These are phyloP conservation scores for Gobius niger DNA, from an alignment of 2,113 vertebrate species.

Conservation along the genomic window DNA sequence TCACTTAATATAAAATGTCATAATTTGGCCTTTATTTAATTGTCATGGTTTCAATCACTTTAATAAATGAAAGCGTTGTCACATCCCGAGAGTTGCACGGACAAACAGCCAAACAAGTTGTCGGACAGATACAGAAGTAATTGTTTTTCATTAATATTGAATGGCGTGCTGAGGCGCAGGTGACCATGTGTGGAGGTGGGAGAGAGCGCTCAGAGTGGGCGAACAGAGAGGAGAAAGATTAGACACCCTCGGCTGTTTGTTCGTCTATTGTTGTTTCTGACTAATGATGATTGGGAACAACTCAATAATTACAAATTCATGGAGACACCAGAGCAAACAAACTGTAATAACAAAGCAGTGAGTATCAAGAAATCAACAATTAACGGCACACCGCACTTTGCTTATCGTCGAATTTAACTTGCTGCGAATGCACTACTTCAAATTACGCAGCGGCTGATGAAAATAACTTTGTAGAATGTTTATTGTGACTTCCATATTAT, in stretches of 20 bases:
- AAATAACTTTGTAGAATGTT: conserved; percentile 27
- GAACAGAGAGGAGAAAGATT: conserved; percentile 37
- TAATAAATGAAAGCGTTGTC: conserved; percentile 14
- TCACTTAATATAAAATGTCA: conserved; percentile 17
- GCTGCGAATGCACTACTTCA: conserved; percentile 28
- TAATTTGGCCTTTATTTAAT: conserved; percentile 27
- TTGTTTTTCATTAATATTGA: conserved; percentile 39
- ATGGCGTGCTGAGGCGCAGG: conserved; percentile 20
- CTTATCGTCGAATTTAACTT: conserved; percentile 65
- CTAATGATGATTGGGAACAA: conserved; percentile 64
- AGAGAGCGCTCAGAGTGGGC: conserved; percentile 13
- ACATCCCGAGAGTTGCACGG: conserved; percentile 12
- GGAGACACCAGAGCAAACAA: conserved; percentile 55
- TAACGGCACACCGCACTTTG: conserved; percentile 55
- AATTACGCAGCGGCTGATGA: conserved; percentile 31
- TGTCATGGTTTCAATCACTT: conserved; percentile 35
- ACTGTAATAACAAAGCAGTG: conserved; percentile 51
- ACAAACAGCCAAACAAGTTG: conserved; percentile 36
- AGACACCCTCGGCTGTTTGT: conserved; percentile 48
- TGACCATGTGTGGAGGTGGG: conserved; percentile 1
- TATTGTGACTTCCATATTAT: conserved; percentile 32
- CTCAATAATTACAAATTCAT: conserved; percentile 66
- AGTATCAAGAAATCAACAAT: conserved; percentile 70
- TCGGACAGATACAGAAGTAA: conserved; percentile 19
- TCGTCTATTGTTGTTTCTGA: conserved; percentile 57